phyloP scores from a whole-genome alignment of 37 sponge, comb jelly and placozoan species.

The Spongia lamella region DNA sequence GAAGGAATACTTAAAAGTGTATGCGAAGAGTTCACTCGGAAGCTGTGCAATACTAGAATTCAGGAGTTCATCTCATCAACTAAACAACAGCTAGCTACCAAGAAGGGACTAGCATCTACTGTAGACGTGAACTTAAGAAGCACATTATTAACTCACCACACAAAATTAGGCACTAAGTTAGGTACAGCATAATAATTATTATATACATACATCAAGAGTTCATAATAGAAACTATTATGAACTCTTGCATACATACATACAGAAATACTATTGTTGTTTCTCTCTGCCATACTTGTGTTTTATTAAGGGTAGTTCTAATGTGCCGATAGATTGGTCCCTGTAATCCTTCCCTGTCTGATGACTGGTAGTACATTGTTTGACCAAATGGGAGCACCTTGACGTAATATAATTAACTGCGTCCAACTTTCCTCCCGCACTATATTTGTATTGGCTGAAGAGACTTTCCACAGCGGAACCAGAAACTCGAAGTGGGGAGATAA shows the following conservation, averaged over 20 bases:
- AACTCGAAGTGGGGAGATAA: constrained; percentile 5
- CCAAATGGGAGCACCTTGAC: neutral
- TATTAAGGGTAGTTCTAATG: neutral
- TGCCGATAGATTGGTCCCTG: neutral
- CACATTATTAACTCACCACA: neutral
- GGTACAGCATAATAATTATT: too few species aligned
- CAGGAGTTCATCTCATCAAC: neutral
- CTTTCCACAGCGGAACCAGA: constrained; percentile 28
- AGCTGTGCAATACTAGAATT: constrained; percentile 7
- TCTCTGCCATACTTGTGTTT: too few species aligned
- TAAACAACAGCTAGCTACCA: neutral
- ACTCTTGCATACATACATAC: too few species aligned
- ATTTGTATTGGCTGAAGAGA: constrained; percentile 14
- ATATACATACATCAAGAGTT: too few species aligned
- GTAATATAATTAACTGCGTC: constrained; percentile 20
- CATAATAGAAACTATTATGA: too few species aligned
- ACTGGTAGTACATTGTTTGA: constrained; percentile 10
- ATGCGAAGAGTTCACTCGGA: constrained; percentile 17
- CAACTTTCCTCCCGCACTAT: constrained; percentile 19
- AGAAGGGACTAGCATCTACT: neutral
- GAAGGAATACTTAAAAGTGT: neutral
- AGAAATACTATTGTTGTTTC: too few species aligned
- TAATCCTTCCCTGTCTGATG: constrained; percentile 7
- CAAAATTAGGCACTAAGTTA: neutral
- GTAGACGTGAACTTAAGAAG: neutral